Evolutionary conservation across 2,888 invertebrate species (phyloP).

Genomic region (Drosophila leonis): DNA sequence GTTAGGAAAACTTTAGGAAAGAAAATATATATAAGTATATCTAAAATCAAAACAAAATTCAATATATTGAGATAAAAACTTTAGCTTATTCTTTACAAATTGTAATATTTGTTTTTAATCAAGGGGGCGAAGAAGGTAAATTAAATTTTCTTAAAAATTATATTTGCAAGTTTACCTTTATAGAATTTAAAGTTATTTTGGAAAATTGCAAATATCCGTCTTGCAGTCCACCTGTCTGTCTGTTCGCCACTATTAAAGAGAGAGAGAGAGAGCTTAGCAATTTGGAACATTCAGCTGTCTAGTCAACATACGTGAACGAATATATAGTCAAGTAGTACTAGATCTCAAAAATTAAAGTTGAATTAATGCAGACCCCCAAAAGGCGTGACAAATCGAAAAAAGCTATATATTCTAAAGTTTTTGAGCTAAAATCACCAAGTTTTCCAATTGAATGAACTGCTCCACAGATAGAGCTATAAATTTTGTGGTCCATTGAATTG

Average conservation of each 20-base stretch:
- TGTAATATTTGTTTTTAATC: neutral
- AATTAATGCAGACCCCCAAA: no score
- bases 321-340: neutral
- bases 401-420: no score
- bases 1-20: neutral
- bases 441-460: no score
- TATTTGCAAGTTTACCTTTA: neutral
- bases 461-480: no score
- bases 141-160: neutral
- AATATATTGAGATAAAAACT: neutral
- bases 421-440: no score
- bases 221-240: no score
- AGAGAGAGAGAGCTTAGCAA: neutral
- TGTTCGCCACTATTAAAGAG: neutral
- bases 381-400: no score
- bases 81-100: no score
- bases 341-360: neutral
- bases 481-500: no score
- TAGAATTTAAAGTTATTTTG: no score
- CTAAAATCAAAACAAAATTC: neutral
- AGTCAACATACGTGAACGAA: neutral
- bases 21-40: conserved; percentile 1
- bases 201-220: neutral
- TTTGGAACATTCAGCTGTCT: neutral
- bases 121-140: neutral